A percentile compares a stretch with the other conserved stretches of the same genome.
These are phyloP conservation scores for Agrochola macilenta DNA, from an alignment of 2,888 invertebrate genomes.

Conservation along the genomic window DNA sequence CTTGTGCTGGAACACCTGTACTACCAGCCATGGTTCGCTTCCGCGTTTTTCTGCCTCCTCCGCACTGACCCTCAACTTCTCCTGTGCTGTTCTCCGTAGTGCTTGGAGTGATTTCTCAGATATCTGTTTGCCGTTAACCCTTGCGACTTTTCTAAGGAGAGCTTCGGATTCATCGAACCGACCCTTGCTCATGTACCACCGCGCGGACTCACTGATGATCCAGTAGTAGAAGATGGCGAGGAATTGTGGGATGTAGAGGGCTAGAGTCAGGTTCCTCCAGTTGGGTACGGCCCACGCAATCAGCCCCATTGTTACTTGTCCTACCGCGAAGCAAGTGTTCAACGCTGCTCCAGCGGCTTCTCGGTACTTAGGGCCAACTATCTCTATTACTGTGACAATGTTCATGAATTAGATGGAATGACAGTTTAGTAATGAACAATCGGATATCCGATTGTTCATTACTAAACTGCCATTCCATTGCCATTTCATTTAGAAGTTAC, in stretches of 20 bases:
- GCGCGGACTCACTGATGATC: constrained; percentile 92
- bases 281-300: constrained; percentile 92
- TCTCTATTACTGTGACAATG: constrained; percentile 91
- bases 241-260: constrained; percentile 92
- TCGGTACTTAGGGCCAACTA: constrained; percentile 93
- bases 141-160: constrained; percentile 91
- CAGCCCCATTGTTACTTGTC: constrained; percentile 92
- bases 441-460: too few species aligned
- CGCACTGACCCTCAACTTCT: constrained; percentile 68
- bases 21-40: constrained; percentile 76
- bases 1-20: constrained; percentile 76
- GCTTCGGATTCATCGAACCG: constrained; percentile 91
- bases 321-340: constrained; percentile 92
- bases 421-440: not conserved
- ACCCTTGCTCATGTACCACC: constrained; percentile 94
- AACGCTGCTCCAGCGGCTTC: constrained; percentile 93
- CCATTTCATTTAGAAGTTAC: too few species aligned
- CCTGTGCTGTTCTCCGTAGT: constrained; percentile 71
- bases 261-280: constrained; percentile 92
- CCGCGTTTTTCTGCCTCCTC: constrained; percentile 22
- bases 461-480: too few species aligned
- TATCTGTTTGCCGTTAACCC: constrained; percentile 87
- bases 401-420: not conserved
- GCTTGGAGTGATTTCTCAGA: constrained; percentile 77
- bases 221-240: constrained; percentile 92